Conservation (phyloP, 2,113 vertebrate genomes). For the Oplegnathus fasciatus region DNA sequence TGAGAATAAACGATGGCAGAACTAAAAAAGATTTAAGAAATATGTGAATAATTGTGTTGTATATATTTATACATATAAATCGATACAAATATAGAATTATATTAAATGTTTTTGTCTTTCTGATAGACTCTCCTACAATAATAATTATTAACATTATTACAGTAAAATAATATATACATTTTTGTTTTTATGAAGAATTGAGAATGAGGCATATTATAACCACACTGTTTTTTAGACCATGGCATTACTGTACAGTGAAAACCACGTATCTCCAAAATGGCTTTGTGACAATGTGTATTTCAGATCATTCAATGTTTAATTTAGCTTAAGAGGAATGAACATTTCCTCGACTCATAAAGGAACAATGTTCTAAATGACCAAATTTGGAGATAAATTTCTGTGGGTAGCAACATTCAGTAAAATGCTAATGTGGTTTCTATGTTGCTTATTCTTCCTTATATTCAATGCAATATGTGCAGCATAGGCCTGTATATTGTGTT, state of each 20-base stretch:
- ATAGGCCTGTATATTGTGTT: constrained; percentile 1
- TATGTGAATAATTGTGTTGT: background rate
- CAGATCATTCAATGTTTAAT: background rate
- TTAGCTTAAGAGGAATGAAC: background rate
- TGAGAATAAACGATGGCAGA: background rate
- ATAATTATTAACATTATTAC: background rate
- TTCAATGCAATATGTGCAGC: background rate
- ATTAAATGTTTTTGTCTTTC: background rate
- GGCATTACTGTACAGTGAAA: background rate
- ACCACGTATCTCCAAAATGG: background rate
- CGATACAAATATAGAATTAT: background rate
- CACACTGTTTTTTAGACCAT: background rate
- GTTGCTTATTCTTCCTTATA: background rate
- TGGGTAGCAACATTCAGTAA: background rate
- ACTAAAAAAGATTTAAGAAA: too few relatives aligned
- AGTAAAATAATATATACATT: background rate
- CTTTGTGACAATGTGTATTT: background rate
- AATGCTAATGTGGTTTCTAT: background rate
- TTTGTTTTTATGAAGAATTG: background rate
- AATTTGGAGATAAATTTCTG: background rate
- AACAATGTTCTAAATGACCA: background rate
- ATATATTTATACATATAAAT: background rate
- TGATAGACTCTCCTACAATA: background rate
- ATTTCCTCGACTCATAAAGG: background rate
- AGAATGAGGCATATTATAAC: background rate